These are phyloP conservation scores for Sitodiplosis mosellana DNA, from an alignment of 1,140 invertebrate species.

Conservation along the genomic window DNA sequence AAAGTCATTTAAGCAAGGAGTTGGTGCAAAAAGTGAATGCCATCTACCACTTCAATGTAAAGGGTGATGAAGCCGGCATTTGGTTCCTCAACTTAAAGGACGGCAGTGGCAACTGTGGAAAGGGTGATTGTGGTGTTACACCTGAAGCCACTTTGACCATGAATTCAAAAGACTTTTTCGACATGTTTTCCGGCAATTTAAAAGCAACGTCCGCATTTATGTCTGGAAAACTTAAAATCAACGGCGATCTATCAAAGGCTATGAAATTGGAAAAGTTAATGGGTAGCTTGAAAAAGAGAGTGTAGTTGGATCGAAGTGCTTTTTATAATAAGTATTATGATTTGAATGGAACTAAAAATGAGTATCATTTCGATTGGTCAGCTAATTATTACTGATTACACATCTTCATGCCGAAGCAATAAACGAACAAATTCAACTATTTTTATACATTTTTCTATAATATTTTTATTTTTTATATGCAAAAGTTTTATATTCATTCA, in stretches of 20 bases:
- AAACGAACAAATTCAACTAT: no score
- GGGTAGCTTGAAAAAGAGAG: conserved; percentile 61
- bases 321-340: no score
- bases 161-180: conserved; percentile 57
- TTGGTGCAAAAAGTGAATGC: conserved; percentile 66
- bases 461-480: no score
- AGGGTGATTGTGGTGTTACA: conserved; percentile 45
- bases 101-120: conserved; percentile 57
- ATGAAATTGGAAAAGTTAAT: conserved; percentile 94
- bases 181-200: conserved; percentile 66
- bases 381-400: no score
- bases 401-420: no score
- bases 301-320: no score
- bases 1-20: conserved; percentile 44
- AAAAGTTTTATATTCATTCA: no score
- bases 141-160: conserved; percentile 76
- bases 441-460: no score
- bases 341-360: no score
- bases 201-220: conserved; percentile 87
- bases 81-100: conserved; percentile 87
- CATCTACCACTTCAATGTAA: conserved; percentile 75
- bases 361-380: no score
- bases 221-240: conserved; percentile 90
- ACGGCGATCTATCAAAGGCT: conserved; percentile 81
- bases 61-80: conserved; percentile 58